phyloP scores from a whole-genome alignment of 2,888 invertebrate genomes.

The Drosophila ustulata region DNA sequence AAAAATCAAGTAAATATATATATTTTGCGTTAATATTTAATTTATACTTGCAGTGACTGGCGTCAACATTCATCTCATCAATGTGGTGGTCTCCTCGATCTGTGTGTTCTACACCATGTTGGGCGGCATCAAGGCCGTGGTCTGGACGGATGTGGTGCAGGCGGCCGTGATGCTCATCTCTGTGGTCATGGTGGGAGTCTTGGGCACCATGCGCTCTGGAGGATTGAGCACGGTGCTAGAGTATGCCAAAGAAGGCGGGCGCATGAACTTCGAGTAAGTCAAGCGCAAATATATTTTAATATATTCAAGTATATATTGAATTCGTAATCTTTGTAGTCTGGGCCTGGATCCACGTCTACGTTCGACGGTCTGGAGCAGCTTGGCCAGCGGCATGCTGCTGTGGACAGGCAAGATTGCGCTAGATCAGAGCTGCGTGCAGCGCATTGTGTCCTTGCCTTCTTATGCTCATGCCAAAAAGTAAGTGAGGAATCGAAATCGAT shows the following conservation, averaged over 20 bases:
- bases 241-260: slow-evolving; percentile 81
- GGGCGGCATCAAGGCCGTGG: slow-evolving; percentile 86
- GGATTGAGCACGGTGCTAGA: slow-evolving; percentile 83
- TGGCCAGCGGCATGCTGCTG: slow-evolving; percentile 87
- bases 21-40: background rate
- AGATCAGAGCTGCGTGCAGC: slow-evolving; percentile 91
- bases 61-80: slow-evolving; percentile 86
- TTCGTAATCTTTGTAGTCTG: slow-evolving; percentile 84
- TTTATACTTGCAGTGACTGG: slow-evolving; percentile 86
- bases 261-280: slow-evolving; percentile 84
- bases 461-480: slow-evolving; percentile 87
- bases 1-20: background rate
- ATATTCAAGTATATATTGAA: background rate
- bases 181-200: slow-evolving; percentile 82
- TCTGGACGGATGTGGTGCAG: slow-evolving; percentile 86
- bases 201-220: slow-evolving; percentile 84
- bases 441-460: slow-evolving; percentile 88
- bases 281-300: background rate
- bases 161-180: slow-evolving; percentile 84
- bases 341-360: slow-evolving; percentile 88
- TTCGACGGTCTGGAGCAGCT: slow-evolving; percentile 88
- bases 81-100: slow-evolving; percentile 86
- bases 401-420: slow-evolving; percentile 89
- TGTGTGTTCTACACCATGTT: slow-evolving; percentile 87
- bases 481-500: too few species aligned